Conservation (phyloP, 2,113 vertebrate species). For the Oncorhynchus gorbuscha region DNA sequence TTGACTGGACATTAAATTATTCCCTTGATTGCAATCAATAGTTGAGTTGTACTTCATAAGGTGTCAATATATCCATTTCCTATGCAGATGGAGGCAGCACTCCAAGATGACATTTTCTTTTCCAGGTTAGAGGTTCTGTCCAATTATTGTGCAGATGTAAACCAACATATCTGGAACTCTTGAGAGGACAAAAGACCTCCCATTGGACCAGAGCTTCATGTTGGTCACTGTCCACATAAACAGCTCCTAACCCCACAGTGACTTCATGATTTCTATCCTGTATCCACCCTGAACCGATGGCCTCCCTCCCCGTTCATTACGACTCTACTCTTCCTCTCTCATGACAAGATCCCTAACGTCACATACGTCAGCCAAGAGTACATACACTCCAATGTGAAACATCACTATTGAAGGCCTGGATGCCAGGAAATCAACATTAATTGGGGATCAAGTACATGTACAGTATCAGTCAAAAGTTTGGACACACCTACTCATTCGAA, state of each 20-base stretch:
- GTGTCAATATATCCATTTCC: not conserved
- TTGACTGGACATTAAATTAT: too few relatives aligned
- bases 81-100: too few relatives aligned
- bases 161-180: slow-evolving; percentile 25
- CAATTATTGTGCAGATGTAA: slow-evolving; percentile 48
- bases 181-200: slow-evolving; percentile 36
- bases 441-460: too few relatives aligned
- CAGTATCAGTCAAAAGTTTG: too few relatives aligned
- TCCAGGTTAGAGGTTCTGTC: slow-evolving; percentile 18
- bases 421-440: too few relatives aligned
- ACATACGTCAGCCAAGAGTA: not conserved
- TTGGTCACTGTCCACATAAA: slow-evolving; percentile 45
- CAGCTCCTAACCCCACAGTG: slow-evolving; percentile 46
- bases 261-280: slow-evolving; percentile 74
- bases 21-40: too few relatives aligned
- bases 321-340: slow-evolving; percentile 56
- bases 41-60: too few relatives aligned
- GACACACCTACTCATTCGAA: too few relatives aligned
- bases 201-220: slow-evolving; percentile 37
- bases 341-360: slow-evolving; percentile 61
- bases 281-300: slow-evolving; percentile 36
- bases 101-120: too few relatives aligned
- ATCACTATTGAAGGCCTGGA: too few relatives aligned
- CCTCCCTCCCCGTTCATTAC: slow-evolving; percentile 60
- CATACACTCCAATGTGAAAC: not conserved